Evolutionary conservation across 1,140 invertebrate genomes (phyloP).

Genomic region (Penaeus indicus): DNA sequence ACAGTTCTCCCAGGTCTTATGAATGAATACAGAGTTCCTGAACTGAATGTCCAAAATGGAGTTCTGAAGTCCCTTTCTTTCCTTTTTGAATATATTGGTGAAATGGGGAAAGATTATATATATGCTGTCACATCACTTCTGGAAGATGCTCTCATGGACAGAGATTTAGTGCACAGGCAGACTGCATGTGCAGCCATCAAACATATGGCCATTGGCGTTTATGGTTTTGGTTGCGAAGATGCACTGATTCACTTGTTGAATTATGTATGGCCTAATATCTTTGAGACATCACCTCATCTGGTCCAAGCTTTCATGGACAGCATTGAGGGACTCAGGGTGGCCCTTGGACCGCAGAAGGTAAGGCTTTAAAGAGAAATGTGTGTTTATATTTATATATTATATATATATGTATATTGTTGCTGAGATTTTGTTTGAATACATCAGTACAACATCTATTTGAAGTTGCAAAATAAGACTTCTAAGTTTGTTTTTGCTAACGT

Average conservation of each 20-base stretch:
- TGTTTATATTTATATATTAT: too few species aligned
- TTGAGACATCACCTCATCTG: constrained; percentile 99
- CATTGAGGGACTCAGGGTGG: constrained; percentile 96
- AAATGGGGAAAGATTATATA: constrained; percentile 99
- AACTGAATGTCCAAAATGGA: constrained; percentile 99
- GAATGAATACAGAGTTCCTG: constrained; percentile 99
- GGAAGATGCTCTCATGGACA: constrained; percentile 99
- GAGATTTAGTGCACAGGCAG: constrained; percentile 98
- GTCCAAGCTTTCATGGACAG: constrained; percentile 99
- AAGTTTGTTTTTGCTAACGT: constrained; percentile 24
- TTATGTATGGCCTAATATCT: constrained; percentile 99
- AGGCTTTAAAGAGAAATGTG: not conserved
- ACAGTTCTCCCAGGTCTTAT: constrained; percentile 98
- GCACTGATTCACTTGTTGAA: constrained; percentile 96
- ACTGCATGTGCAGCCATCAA: constrained; percentile 99
- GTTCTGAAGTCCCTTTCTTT: constrained; percentile 98
- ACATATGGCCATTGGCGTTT: constrained; percentile 98
- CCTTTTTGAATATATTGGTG: constrained; percentile 99
- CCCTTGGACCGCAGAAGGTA: constrained; percentile 96
- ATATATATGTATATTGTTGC: too few species aligned
- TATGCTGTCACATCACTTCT: constrained; percentile 98
- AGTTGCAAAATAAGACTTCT: not conserved
- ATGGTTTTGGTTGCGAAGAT: constrained; percentile 99
- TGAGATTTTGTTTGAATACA: too few species aligned
- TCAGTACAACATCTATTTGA: too few species aligned